These are phyloP conservation scores for Steinernema scapterisci DNA, from an alignment of 2,888 invertebrate genomes.

Conservation along the genomic window DNA sequence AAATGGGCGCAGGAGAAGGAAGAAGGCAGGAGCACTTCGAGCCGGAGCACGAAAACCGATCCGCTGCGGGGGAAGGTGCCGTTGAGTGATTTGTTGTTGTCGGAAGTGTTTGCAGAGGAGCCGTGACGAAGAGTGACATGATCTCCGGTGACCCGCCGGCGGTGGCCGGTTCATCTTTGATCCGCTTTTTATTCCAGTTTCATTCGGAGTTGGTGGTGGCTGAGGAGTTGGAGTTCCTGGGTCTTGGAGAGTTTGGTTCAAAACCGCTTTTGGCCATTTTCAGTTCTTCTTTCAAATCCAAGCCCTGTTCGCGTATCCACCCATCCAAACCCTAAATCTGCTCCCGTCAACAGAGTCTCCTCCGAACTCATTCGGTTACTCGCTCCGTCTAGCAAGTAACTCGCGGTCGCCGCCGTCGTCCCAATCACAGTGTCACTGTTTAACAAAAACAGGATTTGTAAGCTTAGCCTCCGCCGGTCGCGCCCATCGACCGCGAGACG, in stretches of 20 bases:
- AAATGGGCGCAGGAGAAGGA: no score
- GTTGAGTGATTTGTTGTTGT: constrained; percentile 19
- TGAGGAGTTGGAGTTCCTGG: no score
- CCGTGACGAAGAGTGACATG: background rate
- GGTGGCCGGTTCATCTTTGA: background rate
- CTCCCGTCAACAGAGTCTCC: no score
- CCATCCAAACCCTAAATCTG: no score
- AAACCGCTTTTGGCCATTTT: no score
- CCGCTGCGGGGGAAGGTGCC: background rate
- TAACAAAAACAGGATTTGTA: constrained; percentile 28
- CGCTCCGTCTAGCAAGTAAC: background rate
- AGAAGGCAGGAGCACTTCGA: background rate
- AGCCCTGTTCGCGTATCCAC: background rate
- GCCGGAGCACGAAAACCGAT: background rate
- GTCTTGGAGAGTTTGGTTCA: no score
- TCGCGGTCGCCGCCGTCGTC: background rate
- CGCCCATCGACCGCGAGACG: background rate
- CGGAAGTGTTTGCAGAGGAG: background rate
- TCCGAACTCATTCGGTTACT: background rate
- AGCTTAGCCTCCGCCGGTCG: constrained; percentile 21
- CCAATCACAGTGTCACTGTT: background rate
- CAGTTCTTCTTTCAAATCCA: background rate
- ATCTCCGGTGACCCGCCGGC: background rate
- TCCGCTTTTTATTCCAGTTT: background rate
- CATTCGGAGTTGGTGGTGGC: no score